These are phyloP conservation scores for Discoglossus pictus DNA, from an alignment of 2,797 vertebrate species.

Conservation along the genomic window DNA sequence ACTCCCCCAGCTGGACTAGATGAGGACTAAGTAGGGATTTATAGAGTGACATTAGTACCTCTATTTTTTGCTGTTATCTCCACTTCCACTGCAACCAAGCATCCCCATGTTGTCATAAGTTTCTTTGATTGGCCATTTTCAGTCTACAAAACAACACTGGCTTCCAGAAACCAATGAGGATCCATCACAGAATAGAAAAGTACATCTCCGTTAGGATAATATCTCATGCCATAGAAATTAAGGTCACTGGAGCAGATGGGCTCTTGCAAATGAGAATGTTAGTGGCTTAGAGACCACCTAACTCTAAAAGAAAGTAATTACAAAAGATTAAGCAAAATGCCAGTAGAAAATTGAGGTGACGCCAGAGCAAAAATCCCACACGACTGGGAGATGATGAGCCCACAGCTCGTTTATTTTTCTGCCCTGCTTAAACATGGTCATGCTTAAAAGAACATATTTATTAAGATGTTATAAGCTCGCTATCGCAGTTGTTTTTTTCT, in stretches of 20 bases:
- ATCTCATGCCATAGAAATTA: slow-evolving; percentile 19
- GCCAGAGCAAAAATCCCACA: slow-evolving; percentile 30
- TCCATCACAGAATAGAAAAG: neutral
- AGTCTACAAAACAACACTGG: neutral
- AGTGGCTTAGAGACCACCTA: slow-evolving; percentile 42
- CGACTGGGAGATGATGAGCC: slow-evolving; percentile 5
- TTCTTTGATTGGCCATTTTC: neutral
- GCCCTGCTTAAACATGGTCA: slow-evolving; percentile 2
- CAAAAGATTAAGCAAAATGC: slow-evolving; percentile 50
- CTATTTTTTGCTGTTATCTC: too few species aligned
- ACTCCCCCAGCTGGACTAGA: too few species aligned
- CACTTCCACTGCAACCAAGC: too few species aligned
- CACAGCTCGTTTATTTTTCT: slow-evolving; percentile 9
- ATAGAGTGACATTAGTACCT: too few species aligned
- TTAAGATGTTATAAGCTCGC: slow-evolving; percentile 8
- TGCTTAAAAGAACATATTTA: slow-evolving; percentile 9
- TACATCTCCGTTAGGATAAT: slow-evolving; percentile 8
- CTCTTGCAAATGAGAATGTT: slow-evolving; percentile 45
- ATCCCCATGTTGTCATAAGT: too few species aligned
- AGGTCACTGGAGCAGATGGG: slow-evolving; percentile 39
- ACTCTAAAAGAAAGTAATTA: slow-evolving; percentile 44
- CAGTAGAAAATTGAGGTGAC: slow-evolving; percentile 49
- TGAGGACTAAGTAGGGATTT: too few species aligned
- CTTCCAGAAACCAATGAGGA: slow-evolving; percentile 4
- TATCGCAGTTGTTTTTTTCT: slow-evolving; percentile 6